These are phyloP conservation scores for Pammene fasciana DNA, from an alignment of 2,888 invertebrate species.

Conservation along the genomic window DNA sequence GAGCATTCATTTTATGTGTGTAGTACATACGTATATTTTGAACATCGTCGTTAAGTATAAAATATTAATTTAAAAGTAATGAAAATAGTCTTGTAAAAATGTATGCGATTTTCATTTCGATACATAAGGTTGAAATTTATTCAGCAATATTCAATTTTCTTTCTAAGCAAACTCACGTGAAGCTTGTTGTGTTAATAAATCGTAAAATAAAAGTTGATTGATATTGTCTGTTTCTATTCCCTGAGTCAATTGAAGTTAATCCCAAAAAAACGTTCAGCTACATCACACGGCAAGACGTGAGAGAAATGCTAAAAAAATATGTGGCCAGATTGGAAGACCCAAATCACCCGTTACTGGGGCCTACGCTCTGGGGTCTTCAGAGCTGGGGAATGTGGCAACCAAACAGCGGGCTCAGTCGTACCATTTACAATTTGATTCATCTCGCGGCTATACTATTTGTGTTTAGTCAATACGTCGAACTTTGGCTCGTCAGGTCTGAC, in stretches of 20 bases:
- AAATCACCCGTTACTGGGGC: constrained; percentile 58
- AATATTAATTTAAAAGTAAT: too few relatives aligned
- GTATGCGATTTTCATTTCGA: too few relatives aligned
- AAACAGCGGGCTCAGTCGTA: constrained; percentile 45
- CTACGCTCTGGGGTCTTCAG: constrained; percentile 59
- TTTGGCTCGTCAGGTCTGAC: constrained; percentile 62
- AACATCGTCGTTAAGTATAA: too few relatives aligned
- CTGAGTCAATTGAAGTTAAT: constrained; percentile 38
- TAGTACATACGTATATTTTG: too few relatives aligned
- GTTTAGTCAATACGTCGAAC: constrained; percentile 66
- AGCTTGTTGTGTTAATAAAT: constrained; percentile 14
- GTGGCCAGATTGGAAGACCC: constrained; percentile 51
- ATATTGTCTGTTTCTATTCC: constrained; percentile 19
- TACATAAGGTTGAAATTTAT: too few relatives aligned
- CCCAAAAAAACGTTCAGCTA: constrained; percentile 32
- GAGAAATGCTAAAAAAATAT: constrained; percentile 43
- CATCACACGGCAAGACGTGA: constrained; percentile 38
- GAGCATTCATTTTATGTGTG: neutral
- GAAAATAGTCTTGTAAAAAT: too few relatives aligned
- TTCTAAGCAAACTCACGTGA: constrained; percentile 22
- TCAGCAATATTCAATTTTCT: neutral
- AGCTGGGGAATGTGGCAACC: constrained; percentile 65
- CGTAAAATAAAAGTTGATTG: constrained; percentile 25
- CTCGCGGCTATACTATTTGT: constrained; percentile 59
- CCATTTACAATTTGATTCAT: constrained; percentile 57